phyloP scores from a whole-genome alignment of 2,113 vertebrate species.

The Zosterops pallidus region DNA sequence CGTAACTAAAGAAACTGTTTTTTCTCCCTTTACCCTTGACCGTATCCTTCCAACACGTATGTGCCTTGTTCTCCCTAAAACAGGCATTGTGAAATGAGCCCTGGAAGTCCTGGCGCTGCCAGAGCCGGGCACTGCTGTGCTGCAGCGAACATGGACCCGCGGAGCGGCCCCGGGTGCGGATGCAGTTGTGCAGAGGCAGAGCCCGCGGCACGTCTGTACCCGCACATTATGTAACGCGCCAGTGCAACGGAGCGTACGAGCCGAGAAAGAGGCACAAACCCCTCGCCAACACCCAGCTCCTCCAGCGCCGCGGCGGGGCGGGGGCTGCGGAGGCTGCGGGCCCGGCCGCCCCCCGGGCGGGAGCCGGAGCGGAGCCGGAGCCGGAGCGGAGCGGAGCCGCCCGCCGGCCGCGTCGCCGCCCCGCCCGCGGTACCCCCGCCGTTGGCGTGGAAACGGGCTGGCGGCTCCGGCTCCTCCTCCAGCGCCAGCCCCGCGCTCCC shows the following conservation, averaged over 20 bases:
- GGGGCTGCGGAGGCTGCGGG: neutral
- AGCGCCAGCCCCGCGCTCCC: constrained; percentile 42
- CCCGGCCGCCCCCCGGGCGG: neutral
- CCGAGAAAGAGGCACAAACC: neutral
- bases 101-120: fast-evolving
- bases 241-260: neutral
- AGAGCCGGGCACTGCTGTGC: fast-evolving
- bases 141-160: neutral
- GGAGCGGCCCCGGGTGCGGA: neutral
- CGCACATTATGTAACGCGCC: neutral
- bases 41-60: neutral
- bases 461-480: constrained; percentile 43
- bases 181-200: neutral
- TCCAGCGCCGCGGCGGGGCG: neutral
- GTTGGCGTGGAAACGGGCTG: constrained; percentile 63
- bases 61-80: neutral
- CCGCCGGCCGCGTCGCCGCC: neutral
- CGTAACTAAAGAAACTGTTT: neutral
- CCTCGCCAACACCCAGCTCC: neutral
- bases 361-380: neutral
- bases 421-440: constrained; percentile 19
- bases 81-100: fast-evolving
- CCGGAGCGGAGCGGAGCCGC: neutral
- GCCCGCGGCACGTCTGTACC: neutral
- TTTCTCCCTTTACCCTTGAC: neutral